phyloP scores from a whole-genome alignment of 37 sponge, comb jelly and placozoan genomes.

The Lycopodina hypogea region DNA sequence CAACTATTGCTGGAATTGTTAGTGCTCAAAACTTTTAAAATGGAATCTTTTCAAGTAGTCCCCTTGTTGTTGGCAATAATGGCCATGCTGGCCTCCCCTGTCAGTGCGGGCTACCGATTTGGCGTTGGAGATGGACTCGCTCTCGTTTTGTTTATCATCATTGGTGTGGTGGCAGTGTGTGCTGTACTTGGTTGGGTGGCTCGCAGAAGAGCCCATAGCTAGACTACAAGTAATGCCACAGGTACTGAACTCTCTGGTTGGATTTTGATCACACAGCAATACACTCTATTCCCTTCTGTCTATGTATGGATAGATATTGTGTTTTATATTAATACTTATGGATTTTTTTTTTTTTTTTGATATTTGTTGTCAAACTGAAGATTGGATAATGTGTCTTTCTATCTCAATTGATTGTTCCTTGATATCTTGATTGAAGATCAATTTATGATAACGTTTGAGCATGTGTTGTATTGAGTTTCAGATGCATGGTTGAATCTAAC shows the following conservation, averaged over 20 bases:
- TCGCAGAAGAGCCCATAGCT: constrained; percentile 37
- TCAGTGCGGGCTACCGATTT: constrained; percentile 48
- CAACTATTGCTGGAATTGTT: too few species aligned
- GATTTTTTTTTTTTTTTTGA: background rate
- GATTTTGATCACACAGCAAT: too few species aligned
- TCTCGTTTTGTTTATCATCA: constrained; percentile 47
- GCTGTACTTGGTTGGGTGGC: constrained; percentile 71
- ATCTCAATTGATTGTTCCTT: too few species aligned
- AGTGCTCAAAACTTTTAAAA: too few species aligned
- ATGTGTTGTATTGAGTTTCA: background rate
- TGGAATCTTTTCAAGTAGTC: constrained; percentile 17
- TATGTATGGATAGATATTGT: too few species aligned
- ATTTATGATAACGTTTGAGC: background rate
- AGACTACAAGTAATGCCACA: background rate
- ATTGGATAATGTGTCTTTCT: too few species aligned
- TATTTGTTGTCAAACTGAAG: too few species aligned
- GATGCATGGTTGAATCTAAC: background rate
- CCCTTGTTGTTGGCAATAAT: constrained; percentile 38
- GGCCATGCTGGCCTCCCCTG: constrained; percentile 32
- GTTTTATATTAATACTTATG: background rate
- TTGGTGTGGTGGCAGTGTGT: constrained; percentile 58
- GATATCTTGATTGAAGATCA: too few species aligned
- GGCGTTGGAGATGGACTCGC: constrained; percentile 82
- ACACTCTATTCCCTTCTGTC: too few species aligned
- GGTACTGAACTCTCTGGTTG: too few species aligned